These are phyloP conservation scores for Lithophane socia DNA, from an alignment of 2,888 invertebrate species.

Conservation along the genomic window DNA sequence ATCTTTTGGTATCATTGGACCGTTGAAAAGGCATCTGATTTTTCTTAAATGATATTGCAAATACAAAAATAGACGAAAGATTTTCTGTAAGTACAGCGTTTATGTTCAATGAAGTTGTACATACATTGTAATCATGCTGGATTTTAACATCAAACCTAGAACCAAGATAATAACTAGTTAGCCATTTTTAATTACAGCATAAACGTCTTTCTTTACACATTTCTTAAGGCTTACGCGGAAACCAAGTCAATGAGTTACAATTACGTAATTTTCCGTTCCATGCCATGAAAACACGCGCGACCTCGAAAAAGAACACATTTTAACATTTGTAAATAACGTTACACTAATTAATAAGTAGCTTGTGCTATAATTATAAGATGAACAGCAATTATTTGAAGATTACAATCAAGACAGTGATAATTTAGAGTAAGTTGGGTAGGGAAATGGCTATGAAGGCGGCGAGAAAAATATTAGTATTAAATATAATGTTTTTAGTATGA, in stretches of 20 bases:
- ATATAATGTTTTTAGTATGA: background rate
- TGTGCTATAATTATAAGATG: constrained; percentile 55
- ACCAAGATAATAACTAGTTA: constrained; percentile 7
- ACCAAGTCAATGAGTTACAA: constrained; percentile 46
- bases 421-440: constrained; percentile 40
- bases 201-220: constrained; percentile 44
- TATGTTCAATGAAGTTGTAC: background rate
- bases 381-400: constrained; percentile 60
- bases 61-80: background rate
- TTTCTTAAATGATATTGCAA: background rate
- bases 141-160: constrained; percentile 10
- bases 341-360: constrained; percentile 57
- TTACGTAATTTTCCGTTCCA: constrained; percentile 59
- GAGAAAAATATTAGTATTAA: background rate
- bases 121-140: constrained; percentile 4
- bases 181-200: constrained; percentile 34
- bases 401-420: constrained; percentile 52
- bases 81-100: background rate
- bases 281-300: constrained; percentile 54
- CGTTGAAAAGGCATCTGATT: background rate
- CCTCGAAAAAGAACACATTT: constrained; percentile 52
- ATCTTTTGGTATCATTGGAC: background rate
- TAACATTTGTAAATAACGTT: constrained; percentile 55
- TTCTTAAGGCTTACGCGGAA: constrained; percentile 53
- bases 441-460: constrained; percentile 33